Conservation (phyloP, 1,140 invertebrate species). For the Galleria mellonella region DNA sequence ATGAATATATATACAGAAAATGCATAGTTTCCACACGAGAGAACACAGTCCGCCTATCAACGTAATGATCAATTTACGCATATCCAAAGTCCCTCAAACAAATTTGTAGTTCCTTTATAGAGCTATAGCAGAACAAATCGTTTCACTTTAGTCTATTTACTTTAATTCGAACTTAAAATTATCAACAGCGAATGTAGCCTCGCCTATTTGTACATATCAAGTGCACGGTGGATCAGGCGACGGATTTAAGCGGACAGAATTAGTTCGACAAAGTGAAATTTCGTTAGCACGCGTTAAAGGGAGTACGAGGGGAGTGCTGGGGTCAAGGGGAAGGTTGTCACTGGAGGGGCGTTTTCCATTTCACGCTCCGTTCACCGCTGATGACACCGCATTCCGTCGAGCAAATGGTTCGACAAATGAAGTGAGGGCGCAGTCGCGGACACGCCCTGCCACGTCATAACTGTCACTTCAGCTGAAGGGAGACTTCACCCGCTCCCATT, state of each 20-base stretch:
- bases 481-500: constrained; percentile 14
- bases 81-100: constrained; percentile 8
- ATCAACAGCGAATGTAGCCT: constrained; percentile 20
- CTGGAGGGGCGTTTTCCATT: constrained; percentile 67
- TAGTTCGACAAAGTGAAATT: constrained; percentile 38
- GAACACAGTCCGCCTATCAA: constrained; percentile 2
- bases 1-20: no score
- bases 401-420: constrained; percentile 71
- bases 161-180: constrained; percentile 17
- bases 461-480: constrained; percentile 43
- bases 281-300: constrained; percentile 52
- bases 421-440: constrained; percentile 50
- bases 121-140: constrained; percentile 14
- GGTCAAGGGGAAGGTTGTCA: constrained; percentile 32
- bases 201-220: constrained; percentile 29
- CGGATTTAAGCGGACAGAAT: constrained; percentile 20
- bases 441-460: constrained; percentile 66
- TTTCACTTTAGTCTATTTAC: constrained; percentile 15
- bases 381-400: constrained; percentile 67
- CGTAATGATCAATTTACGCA: constrained; percentile 9
- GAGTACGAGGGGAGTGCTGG: constrained; percentile 13
- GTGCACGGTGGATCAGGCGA: constrained; percentile 10
- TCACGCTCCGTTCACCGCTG: constrained; percentile 64
- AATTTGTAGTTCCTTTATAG: constrained; percentile 1
- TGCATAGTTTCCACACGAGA: constrained; percentile 6